Percentiles rank a stretch among this genome's conserved stretches.
Evolutionary conservation across 2,113 vertebrate species (phyloP).

Genomic region (Malurus alboscapulatus): DNA sequence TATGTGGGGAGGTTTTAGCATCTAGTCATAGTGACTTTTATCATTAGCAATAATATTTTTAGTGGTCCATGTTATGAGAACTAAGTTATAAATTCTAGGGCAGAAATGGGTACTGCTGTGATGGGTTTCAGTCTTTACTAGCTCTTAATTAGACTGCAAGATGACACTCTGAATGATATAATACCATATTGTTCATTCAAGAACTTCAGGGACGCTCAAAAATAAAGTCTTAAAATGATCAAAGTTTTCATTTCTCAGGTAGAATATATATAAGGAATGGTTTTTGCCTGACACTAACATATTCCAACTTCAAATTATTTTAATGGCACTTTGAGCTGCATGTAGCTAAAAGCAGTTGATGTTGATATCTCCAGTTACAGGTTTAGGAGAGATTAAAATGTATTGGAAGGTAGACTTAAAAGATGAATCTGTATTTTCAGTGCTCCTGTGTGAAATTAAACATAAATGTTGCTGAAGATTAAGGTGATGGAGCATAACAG

Average conservation of each 20-base stretch:
- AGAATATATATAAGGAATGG: not conserved
- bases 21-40: not conserved
- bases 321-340: not conserved
- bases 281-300: not conserved
- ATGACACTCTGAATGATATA: not conserved
- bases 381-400: not conserved
- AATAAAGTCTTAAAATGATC: not conserved
- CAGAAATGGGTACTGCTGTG: accelerated
- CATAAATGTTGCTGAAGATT: not conserved
- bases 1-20: not conserved
- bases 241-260: not conserved
- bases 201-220: not conserved
- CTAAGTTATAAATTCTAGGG: not conserved
- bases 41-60: not conserved
- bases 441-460: not conserved
- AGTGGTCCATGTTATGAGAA: not conserved
- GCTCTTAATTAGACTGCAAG: not conserved
- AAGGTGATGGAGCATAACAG: not conserved
- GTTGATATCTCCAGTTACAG: not conserved
- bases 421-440: not conserved
- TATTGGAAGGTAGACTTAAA: not conserved
- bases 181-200: not conserved
- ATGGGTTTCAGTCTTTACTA: not conserved
- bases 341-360: not conserved
- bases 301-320: not conserved